Evolutionary conservation across 1,140 invertebrate genomes (phyloP).

Genomic region (Linepithema humile): DNA sequence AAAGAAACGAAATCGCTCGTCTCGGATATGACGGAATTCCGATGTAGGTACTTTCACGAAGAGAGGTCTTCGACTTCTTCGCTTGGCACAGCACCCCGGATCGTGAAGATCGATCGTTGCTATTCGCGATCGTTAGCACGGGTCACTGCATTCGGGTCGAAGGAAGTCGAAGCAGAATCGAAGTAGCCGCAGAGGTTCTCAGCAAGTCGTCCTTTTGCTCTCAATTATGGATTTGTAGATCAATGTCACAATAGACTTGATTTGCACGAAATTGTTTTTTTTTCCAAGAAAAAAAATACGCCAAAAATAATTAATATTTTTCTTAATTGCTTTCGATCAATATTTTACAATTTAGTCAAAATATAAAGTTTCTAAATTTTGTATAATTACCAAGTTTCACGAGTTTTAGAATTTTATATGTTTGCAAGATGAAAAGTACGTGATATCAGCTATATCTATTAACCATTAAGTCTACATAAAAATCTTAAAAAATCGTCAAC

Average conservation of each 20-base stretch:
- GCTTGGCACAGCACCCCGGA: constrained; percentile 15
- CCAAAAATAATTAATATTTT: neutral
- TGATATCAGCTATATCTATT: neutral
- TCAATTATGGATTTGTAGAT: neutral
- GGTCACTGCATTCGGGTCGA: constrained; percentile 65
- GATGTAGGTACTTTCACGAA: constrained; percentile 12
- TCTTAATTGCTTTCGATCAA: neutral
- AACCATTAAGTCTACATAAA: neutral
- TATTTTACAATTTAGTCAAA: neutral
- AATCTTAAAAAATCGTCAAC: constrained; percentile 25
- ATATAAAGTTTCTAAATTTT: neutral
- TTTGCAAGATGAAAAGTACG: neutral
- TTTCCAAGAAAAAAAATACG: neutral
- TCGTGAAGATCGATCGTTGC: constrained; percentile 58
- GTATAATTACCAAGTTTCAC: neutral
- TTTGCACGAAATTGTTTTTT: neutral
- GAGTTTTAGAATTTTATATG: neutral
- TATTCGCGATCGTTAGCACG: constrained; percentile 59
- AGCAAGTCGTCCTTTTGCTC: neutral
- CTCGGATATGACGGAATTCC: constrained; percentile 45
- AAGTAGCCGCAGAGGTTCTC: constrained; percentile 54
- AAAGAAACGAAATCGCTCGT: constrained; percentile 32
- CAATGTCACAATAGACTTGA: neutral
- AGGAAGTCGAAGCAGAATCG: constrained; percentile 60
- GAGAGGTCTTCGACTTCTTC: constrained; percentile 49